Evolutionary conservation across 1,140 invertebrate species (phyloP), one percentile per base, ranked within the genome.

Genomic region (Lutraria rhynchaena): DNA sequence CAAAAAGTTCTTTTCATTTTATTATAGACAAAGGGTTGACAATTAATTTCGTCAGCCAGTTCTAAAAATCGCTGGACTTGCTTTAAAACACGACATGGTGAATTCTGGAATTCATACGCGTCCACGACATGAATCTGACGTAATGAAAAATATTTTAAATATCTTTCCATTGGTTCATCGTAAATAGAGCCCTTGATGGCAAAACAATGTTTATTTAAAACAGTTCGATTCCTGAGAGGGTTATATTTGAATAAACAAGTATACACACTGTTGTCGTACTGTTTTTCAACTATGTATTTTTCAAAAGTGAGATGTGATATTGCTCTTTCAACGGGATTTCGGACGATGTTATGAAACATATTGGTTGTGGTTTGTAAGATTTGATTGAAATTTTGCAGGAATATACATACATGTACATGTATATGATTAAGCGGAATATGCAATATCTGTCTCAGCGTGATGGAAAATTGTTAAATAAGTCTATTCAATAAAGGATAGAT

Each of bases 221-320:
- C 15, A 7, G 4, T 77, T 53, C 35, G 29, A 24, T 63, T 53
- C 13, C 31, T 11, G 3, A 57, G 11, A 55, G 19, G 53, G 19
- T 55, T 19, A 19, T n/a, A 37, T 41, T 77, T 77, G 19, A 49
- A 51, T 53, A 46, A 41, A 65, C 61, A 65, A 55, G 63, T 77
- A 46, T 53, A 22, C 7, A 77, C 19, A 51, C 22, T 9, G 35
- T 57, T 33, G 13, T 41, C 60, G 22, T 51, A 65, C 44, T 65
- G 41, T 27, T 33, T 44, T 35, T 37, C 46, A n/a, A 35, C 27
- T 7, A 65, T 27, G 24, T 22, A 53, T 13, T 51, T 15, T 27
- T 77, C 74, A 53, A 65, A 77, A 5, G 58, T 77, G 1, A 77
- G 27, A 65, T 77, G 74, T 2, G 81, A 77, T 24, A 60, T 13